phyloP scores from a whole-genome alignment of 2,888 invertebrate species.

The Phasia obesa region DNA sequence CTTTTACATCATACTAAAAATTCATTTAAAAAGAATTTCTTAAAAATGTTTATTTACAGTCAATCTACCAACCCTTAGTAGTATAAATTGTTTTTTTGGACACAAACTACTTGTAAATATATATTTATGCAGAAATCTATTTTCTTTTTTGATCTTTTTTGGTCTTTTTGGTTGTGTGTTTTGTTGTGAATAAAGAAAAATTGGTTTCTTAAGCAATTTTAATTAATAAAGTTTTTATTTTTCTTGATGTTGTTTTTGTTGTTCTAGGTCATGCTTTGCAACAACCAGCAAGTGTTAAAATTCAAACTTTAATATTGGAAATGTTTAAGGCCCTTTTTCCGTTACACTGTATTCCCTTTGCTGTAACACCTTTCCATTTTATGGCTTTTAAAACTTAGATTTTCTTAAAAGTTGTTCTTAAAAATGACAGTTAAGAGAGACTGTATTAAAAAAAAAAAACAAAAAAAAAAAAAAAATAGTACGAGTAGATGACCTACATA shows the following conservation, averaged over 20 bases:
- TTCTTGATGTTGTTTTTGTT: slow-evolving; percentile 14
- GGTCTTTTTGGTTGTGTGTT: not conserved
- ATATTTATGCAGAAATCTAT: slow-evolving; percentile 26
- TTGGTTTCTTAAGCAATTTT: slow-evolving; percentile 59
- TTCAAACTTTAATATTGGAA: slow-evolving; percentile 4
- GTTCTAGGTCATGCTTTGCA: too few species aligned
- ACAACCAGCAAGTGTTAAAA: not conserved
- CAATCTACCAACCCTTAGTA: slow-evolving; percentile 26
- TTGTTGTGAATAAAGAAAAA: not conserved
- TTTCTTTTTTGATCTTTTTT: slow-evolving; percentile 19
- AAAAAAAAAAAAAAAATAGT: too few species aligned
- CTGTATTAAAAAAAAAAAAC: too few species aligned
- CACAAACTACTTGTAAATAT: slow-evolving; percentile 32
- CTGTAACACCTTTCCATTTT: too few species aligned
- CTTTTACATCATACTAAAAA: not conserved
- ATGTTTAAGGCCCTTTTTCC: not conserved
- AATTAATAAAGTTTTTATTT: slow-evolving; percentile 66
- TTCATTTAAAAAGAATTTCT: slow-evolving; percentile 20
- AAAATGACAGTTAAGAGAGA: too few species aligned
- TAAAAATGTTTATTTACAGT: slow-evolving; percentile 48
- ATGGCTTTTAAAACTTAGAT: too few species aligned
- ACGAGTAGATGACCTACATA: too few species aligned
- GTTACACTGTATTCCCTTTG: not conserved
- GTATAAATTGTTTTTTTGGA: not conserved
- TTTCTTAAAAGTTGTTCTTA: too few species aligned